Conservation (phyloP, 2,797 vertebrate genomes). For the Myoxocephalus aenaeus region DNA sequence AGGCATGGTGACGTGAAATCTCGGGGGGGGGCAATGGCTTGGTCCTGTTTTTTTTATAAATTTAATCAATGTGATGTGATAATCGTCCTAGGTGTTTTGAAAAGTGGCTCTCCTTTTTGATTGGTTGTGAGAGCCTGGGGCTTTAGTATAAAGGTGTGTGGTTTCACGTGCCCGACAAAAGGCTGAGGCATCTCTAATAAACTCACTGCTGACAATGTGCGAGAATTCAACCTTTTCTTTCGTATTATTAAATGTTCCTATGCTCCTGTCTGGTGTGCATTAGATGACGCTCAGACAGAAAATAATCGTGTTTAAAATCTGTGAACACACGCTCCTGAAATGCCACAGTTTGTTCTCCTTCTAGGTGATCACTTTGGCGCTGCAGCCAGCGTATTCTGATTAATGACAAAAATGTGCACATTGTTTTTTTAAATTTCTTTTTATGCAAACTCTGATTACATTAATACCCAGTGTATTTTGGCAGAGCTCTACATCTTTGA, state of each 20-base stretch:
- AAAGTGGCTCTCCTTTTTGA: neutral
- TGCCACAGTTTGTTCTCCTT: neutral
- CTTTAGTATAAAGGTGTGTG: neutral
- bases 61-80: conserved; percentile 10
- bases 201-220: neutral
- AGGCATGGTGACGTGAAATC: neutral
- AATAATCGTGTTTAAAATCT: neutral
- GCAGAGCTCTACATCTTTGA: conserved; percentile 9
- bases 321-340: neutral
- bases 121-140: conserved; percentile 1
- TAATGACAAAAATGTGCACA: neutral
- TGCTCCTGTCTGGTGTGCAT: neutral
- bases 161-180: neutral
- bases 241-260: neutral
- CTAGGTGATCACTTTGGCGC: conserved; percentile 2
- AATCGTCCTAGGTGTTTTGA: conserved; percentile 6
- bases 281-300: no score
- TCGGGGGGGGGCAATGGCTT: neutral
- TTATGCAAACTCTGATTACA: conserved; percentile 3
- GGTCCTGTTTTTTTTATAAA: neutral
- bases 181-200: neutral
- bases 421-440: neutral
- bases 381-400: neutral
- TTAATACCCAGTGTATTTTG: neutral
- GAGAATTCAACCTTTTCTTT: neutral